Evolutionary conservation across 2,797 vertebrate species (phyloP).

Genomic region (Gastrophryne carolinensis): DNA sequence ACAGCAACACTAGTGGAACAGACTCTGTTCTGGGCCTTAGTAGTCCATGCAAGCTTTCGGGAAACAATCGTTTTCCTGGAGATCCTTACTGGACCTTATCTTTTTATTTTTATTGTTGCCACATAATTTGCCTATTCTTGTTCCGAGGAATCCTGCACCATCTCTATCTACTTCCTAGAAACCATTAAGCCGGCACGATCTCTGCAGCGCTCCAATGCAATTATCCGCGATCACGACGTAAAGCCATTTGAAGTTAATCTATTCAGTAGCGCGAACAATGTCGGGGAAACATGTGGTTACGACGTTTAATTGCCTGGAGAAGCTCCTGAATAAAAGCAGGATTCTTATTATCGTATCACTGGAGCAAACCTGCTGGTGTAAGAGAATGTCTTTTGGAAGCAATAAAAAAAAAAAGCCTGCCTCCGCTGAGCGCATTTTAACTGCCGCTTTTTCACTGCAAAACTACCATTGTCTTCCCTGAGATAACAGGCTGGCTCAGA

Average conservation of each 20-base stretch:
- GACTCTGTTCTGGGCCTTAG: too few species aligned
- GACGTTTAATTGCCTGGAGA: constrained; percentile 31
- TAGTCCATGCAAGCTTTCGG: too few species aligned
- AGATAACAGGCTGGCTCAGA: background rate
- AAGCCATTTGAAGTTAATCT: constrained; percentile 22
- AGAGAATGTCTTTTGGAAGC: constrained; percentile 21
- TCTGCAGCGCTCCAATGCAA: background rate
- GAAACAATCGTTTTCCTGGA: too few species aligned
- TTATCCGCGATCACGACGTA: background rate
- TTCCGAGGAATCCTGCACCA: background rate
- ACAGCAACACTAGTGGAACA: too few species aligned
- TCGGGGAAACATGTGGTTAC: constrained; percentile 24
- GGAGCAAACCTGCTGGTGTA: constrained; percentile 21
- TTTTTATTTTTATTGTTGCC: background rate
- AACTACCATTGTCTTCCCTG: background rate
- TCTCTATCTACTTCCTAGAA: background rate
- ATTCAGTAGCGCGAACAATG: background rate
- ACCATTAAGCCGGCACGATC: background rate
- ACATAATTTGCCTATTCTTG: background rate
- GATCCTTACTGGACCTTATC: background rate
- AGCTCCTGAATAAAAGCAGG: constrained; percentile 41
- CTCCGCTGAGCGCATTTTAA: constrained; percentile 14
- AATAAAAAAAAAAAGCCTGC: constrained; percentile 35
- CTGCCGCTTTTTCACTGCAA: constrained; percentile 1
- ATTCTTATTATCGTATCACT: constrained; percentile 38